Conservation (phyloP, 2,888 invertebrate species). For the Fragum whitleyi region DNA sequence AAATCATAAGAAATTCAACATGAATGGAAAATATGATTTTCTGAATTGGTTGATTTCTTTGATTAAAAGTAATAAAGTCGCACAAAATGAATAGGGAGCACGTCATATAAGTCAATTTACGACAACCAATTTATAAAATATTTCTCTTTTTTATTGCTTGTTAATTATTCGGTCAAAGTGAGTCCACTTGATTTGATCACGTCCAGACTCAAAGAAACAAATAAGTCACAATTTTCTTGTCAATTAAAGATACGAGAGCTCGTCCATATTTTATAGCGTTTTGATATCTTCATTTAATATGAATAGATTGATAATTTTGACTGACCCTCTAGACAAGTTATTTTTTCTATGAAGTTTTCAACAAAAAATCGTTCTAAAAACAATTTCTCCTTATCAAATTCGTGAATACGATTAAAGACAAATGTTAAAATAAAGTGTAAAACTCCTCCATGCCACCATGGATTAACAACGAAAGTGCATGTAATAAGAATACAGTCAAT, state of each 20-base stretch:
- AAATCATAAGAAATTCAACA: too few relatives aligned
- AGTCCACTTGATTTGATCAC: not conserved
- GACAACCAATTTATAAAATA: conserved; percentile 15
- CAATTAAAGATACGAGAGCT: conserved; percentile 1
- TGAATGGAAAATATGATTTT: too few relatives aligned
- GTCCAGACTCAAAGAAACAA: not conserved
- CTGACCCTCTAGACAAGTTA: not conserved
- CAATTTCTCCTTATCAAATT: too few relatives aligned
- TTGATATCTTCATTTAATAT: conserved; percentile 27
- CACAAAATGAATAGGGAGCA: not conserved
- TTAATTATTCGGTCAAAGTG: conserved; percentile 19
- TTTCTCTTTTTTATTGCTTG: conserved; percentile 14
- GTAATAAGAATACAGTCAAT: too few relatives aligned
- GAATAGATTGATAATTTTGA: conserved; percentile 4
- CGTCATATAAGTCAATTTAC: conserved; percentile 6
- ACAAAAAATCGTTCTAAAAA: too few relatives aligned
- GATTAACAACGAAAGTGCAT: too few relatives aligned
- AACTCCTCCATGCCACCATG: too few relatives aligned
- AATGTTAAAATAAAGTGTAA: too few relatives aligned
- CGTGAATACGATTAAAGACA: too few relatives aligned
- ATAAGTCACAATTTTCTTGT: conserved; percentile 29
- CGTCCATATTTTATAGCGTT: conserved; percentile 15
- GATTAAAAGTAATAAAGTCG: conserved; percentile 9
- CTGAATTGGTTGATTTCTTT: not conserved
- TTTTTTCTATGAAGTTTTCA: too few relatives aligned